Evolutionary conservation across 2,797 vertebrate species (phyloP), one percentile per base, ranked within the genome.

Genomic region (Perodicticus potto): DNA sequence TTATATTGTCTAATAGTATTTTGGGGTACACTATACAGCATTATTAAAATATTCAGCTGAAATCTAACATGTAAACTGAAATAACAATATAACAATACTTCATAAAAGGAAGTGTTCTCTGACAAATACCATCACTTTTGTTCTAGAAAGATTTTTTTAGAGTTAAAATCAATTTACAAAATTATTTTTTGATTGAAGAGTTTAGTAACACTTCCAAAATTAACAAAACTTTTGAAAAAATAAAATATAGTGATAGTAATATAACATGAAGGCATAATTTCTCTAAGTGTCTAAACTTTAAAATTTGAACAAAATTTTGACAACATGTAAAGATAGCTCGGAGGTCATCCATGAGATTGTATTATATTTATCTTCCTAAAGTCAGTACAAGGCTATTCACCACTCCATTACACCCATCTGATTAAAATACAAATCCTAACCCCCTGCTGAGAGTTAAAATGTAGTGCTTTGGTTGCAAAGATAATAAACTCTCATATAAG

Each of bases 161-260:
- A 72, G 45, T 73, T 81, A 85, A 92, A 94, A 87, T 59, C 57
- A 69, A 57, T 53, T 76, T 94, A 34, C 14, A 84, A 95, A 93
- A 87, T 69, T 8, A 77, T 69, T 78, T 91, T 8, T 81, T 43
- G 57, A 34, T 77, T 76, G 55, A 95, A 78, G 80, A 76, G 14
- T 37, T 84, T 16, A 59, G 27, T 40, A 53, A 74, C 57, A 40
- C 20, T 83, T 96, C 43, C 57, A 96, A 96, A 83, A 2, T 72
- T 84, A 72, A 13, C 40, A 53, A 4, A 53, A 6, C 7, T 88
- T 72, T 93, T 77, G 13, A 91, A 84, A 63, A 91, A 81, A 88
- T 59, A 37, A 63, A 89, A 76, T 73, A 93, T 22, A 87, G 1
- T 70, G 74, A 34, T 86, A 25, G 61, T 59, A 43, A 43, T 20